Percentiles rank a stretch among this genome's conserved stretches.
phyloP scores from a whole-genome alignment of 2,113 vertebrate species.

The Pungitius pungitius region DNA sequence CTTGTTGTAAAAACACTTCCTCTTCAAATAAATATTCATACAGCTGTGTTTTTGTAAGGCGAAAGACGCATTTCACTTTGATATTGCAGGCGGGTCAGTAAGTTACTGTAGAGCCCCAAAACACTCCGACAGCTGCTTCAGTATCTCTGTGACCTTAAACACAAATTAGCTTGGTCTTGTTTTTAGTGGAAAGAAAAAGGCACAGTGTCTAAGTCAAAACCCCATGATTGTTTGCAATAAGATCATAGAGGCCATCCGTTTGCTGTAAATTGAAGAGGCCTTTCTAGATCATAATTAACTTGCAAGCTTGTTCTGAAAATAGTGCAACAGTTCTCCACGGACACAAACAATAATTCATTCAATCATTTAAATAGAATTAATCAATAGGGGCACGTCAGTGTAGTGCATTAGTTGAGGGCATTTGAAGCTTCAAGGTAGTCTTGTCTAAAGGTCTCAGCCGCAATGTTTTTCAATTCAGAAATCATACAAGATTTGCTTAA shows the following conservation, averaged over 20 bases:
- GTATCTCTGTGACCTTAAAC: constrained; percentile 29
- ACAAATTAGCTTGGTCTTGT: constrained; percentile 24
- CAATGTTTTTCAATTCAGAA: constrained; percentile 52
- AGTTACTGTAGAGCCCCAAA: constrained; percentile 26
- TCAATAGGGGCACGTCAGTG: neutral
- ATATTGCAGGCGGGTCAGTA: constrained; percentile 34
- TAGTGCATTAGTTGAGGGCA: neutral
- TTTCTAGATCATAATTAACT: constrained; percentile 3
- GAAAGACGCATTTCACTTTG: constrained; percentile 55
- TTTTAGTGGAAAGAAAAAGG: constrained; percentile 11
- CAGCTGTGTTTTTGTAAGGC: constrained; percentile 58
- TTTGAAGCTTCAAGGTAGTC: constrained; percentile 28
- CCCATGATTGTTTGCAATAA: neutral
- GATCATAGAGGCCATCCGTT: neutral
- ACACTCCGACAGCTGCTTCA: constrained; percentile 38
- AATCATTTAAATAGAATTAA: neutral
- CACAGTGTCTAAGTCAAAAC: constrained; percentile 3
- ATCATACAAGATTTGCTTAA: constrained; percentile 49
- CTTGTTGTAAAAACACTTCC: constrained; percentile 42
- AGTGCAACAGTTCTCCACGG: neutral
- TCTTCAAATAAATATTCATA: constrained; percentile 74
- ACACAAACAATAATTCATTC: neutral
- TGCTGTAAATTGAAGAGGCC: neutral
- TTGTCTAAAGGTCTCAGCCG: constrained; percentile 32
- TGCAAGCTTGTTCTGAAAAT: neutral